These are phyloP conservation scores for Sebastes glaucus DNA, from an alignment of 2,797 vertebrate genomes.

Conservation along the genomic window DNA sequence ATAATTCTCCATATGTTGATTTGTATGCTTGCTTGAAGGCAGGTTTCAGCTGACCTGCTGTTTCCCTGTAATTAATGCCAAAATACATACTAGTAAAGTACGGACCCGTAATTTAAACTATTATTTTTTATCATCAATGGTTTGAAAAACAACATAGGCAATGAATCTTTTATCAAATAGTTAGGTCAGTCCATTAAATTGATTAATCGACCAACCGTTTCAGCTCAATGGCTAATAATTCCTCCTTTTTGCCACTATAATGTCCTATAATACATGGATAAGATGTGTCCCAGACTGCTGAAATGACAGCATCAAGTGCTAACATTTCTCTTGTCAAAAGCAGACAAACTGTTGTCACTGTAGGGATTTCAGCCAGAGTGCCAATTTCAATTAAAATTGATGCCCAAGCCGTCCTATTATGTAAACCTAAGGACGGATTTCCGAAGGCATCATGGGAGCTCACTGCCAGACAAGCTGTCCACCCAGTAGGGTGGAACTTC, in stretches of 20 bases:
- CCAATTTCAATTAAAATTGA: conserved; percentile 35
- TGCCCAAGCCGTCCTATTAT: conserved; percentile 6
- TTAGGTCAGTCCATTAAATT: background rate
- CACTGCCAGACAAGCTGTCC: conserved; percentile 52
- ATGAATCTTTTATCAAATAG: background rate
- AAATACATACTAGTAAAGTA: background rate
- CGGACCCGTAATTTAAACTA: background rate
- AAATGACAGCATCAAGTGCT: background rate
- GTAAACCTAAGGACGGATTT: conserved; percentile 40
- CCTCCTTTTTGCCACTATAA: background rate
- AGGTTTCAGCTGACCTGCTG: background rate
- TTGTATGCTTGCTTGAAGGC: background rate
- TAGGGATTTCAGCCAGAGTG: background rate
- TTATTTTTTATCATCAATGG: background rate
- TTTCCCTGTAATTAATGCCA: background rate
- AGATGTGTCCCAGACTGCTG: background rate
- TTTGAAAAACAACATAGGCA: background rate
- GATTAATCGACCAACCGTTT: background rate
- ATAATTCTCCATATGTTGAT: background rate
- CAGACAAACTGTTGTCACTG: background rate
- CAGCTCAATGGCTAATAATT: background rate
- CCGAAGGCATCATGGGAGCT: conserved; percentile 18
- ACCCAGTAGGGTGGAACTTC: conserved; percentile 36
- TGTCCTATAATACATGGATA: background rate
- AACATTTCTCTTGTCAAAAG: background rate